A percentile compares a stretch with the other conserved stretches of the same genome.
Conservation (phyloP, 2,888 invertebrate genomes). For the Epinotia bilunana region DNA sequence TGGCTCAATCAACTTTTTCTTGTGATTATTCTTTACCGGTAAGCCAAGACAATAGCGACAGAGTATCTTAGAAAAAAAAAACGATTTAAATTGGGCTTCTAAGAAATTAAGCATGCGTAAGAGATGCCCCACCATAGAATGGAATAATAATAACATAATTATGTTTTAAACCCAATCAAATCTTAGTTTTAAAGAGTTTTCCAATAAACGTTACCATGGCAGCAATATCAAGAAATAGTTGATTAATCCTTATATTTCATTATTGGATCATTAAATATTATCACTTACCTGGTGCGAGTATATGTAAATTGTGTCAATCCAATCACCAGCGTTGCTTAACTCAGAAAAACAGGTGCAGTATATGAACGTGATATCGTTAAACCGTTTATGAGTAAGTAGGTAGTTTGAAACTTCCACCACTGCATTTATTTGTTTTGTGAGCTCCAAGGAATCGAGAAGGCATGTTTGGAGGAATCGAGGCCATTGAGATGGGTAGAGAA, state of each 20-base stretch:
- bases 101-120: too few relatives aligned
- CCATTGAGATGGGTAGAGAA: not conserved
- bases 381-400: not conserved
- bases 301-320: slow-evolving; percentile 22
- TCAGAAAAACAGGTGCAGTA: slow-evolving; percentile 10
- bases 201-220: too few relatives aligned
- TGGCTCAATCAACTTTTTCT: too few relatives aligned
- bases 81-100: too few relatives aligned
- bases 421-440: not conserved
- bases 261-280: not conserved
- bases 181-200: too few relatives aligned
- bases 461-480: not conserved
- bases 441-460: not conserved
- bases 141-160: too few relatives aligned
- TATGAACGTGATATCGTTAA: not conserved
- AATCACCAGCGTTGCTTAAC: slow-evolving; percentile 12
- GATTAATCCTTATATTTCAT: not conserved
- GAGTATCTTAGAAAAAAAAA: too few relatives aligned
- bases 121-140: too few relatives aligned
- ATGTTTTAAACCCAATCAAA: too few relatives aligned
- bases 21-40: too few relatives aligned
- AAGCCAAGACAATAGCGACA: too few relatives aligned
- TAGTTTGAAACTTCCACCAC: not conserved
- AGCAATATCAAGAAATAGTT: too few relatives aligned
- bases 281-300: slow-evolving; percentile 26